A percentile compares a stretch with the other conserved stretches of the same genome.
Evolutionary conservation across 1,140 invertebrate genomes (phyloP).

Genomic region (Drosophila pseudoobscura): DNA sequence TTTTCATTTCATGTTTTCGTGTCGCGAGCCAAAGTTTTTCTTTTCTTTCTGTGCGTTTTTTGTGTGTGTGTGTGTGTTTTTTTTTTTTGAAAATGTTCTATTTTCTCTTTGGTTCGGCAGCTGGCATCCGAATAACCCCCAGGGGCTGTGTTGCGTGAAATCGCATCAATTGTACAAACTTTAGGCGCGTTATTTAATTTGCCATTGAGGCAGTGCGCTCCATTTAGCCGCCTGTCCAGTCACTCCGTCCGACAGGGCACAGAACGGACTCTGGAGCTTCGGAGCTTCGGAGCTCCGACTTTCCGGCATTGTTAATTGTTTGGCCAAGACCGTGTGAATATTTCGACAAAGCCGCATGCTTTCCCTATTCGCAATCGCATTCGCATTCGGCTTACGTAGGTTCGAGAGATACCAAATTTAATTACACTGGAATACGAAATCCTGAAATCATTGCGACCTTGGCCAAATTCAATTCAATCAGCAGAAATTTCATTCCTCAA

Average conservation of each 20-base stretch:
- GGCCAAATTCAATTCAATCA: constrained; percentile 72
- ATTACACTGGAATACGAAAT: constrained; percentile 49
- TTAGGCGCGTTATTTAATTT: constrained; percentile 81
- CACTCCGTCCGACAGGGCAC: constrained; percentile 16
- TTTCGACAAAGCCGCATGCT: constrained; percentile 7
- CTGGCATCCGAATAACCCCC: constrained; percentile 37
- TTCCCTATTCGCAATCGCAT: constrained; percentile 42
- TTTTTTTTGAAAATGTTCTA: constrained; percentile 7
- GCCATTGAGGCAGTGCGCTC: constrained; percentile 77
- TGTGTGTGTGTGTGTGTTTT: constrained; percentile 7
- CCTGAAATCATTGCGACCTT: constrained; percentile 72
- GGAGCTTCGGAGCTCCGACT: background rate
- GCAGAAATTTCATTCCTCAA: constrained; percentile 45
- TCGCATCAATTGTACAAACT: constrained; percentile 81
- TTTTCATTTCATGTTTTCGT: constrained; percentile 58
- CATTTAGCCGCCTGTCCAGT: constrained; percentile 68
- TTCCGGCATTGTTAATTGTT: constrained; percentile 39
- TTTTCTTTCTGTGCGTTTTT: constrained; percentile 3
- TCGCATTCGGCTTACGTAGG: constrained; percentile 43
- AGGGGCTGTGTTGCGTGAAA: constrained; percentile 71
- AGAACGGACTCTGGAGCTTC: constrained; percentile 5
- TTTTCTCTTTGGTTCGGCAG: constrained; percentile 5
- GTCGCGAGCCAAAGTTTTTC: constrained; percentile 27
- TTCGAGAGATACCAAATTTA: constrained; percentile 54
- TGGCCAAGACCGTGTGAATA: constrained; percentile 21